phyloP scores from a whole-genome alignment of 2,888 invertebrate species.

The Meta bourneti region DNA sequence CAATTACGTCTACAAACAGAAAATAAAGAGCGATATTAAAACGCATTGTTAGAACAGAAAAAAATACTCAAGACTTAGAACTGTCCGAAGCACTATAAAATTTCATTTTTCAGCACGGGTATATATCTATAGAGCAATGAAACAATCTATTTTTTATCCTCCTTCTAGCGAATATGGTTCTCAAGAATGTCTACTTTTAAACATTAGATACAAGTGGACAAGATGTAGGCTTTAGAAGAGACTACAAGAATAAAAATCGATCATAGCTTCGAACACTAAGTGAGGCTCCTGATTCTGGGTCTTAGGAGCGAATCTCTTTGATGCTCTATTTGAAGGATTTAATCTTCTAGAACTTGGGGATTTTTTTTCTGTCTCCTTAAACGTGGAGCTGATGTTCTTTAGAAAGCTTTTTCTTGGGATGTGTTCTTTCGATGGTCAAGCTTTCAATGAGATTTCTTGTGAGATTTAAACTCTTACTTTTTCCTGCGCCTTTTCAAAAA shows the following conservation, averaged over 20 bases:
- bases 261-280: slow-evolving; percentile 11
- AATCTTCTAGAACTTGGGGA: slow-evolving; percentile 52
- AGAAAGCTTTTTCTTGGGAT: slow-evolving; percentile 6
- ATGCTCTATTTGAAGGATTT: slow-evolving; percentile 69
- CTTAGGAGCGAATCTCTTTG: slow-evolving; percentile 58
- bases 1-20: too few relatives aligned
- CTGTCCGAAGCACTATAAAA: slow-evolving; percentile 66
- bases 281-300: slow-evolving; percentile 36
- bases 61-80: slow-evolving; percentile 1
- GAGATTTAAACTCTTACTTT: slow-evolving; percentile 32
- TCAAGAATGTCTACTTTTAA: slow-evolving; percentile 49
- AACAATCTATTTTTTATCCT: background rate
- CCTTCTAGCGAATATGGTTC: slow-evolving; percentile 25
- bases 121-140: background rate
- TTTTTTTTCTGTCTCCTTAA: slow-evolving; percentile 31
- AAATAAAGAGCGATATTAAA: background rate
- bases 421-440: slow-evolving; percentile 21
- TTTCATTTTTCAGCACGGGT: slow-evolving; percentile 59
- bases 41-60: background rate
- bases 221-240: slow-evolving; percentile 13
- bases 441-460: slow-evolving; percentile 59
- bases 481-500: background rate
- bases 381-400: background rate
- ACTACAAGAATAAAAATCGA: slow-evolving; percentile 45
- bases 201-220: slow-evolving; percentile 13